Evolutionary conservation across 2,113 vertebrate genomes (phyloP), one percentile per base, ranked within the genome.

Genomic region (Melanotaenia duboulayi): DNA sequence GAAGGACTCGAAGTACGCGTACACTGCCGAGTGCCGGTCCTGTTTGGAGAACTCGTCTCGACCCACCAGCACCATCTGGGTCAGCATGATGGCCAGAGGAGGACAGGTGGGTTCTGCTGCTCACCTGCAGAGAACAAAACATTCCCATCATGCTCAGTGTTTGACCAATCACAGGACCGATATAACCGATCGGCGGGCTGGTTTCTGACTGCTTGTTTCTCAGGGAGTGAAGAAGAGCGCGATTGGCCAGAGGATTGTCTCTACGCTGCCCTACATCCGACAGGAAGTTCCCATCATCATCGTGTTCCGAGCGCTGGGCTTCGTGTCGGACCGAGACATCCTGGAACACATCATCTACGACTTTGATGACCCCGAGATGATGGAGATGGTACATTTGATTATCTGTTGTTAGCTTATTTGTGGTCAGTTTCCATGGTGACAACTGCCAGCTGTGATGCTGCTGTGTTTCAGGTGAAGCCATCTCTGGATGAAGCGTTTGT

Each of bases 201-300:
- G 8, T 35, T 9, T 35, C 32, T 35, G 32, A 35, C 32, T 9
- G 8, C 4, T 7, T 6, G 2, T 77, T 48, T 75, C 52, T 54
- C 84, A 99, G 98, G 98, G 98, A 44, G 97, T 98, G 0, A 99
- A 99, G 89, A 99, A 99, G 92, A 99, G 97, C 17, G 98, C 98
- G 6, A 99, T 99, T 9, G 98, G 97, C 23, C 98, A 99, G 87
- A 96, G 97, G 87, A 99, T 99, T 3, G 98, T 99, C 16, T 97
- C 97, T 71, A 99, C 98, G 2, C 89, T 99, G 65, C 98, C 98
- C 0, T 99, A 99, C 48, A 99, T 99, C 87, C 95, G 97, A 71
- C 98, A 99, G 83, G 98, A 99, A 93, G 97, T 99, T n/a, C 98
- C 98, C 79, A 99, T 99, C 90, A 99, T 99, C 78, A 99, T 99